These are phyloP conservation scores for Opisthocomus hoazin DNA, from an alignment of 2,113 vertebrate genomes.

Conservation along the genomic window DNA sequence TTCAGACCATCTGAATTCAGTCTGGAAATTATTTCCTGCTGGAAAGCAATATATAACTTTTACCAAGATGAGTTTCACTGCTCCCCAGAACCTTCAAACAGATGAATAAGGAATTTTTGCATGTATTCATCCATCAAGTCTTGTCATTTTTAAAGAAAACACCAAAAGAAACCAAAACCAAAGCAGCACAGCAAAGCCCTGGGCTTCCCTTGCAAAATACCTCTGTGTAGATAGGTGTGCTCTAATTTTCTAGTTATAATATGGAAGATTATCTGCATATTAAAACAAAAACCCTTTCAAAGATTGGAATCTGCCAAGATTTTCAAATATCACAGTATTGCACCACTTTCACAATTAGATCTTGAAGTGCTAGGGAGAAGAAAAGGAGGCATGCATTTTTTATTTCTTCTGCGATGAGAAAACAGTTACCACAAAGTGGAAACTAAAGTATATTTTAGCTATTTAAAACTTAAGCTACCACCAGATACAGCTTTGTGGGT, in stretches of 20 bases:
- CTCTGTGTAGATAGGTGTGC: background rate
- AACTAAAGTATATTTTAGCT: background rate
- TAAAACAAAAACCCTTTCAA: background rate
- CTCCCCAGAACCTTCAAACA: background rate
- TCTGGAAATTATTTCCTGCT: background rate
- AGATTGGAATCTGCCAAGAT: background rate
- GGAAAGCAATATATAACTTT: slow-evolving; percentile 16
- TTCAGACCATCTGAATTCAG: background rate
- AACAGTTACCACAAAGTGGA: background rate
- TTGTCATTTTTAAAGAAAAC: background rate
- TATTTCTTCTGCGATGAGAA: background rate
- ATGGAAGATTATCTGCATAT: background rate
- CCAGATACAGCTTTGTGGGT: background rate
- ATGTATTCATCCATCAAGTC: background rate
- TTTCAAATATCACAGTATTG: background rate
- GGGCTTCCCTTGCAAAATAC: background rate
- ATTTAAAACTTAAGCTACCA: background rate
- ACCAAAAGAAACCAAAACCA: background rate
- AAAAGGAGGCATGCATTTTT: background rate
- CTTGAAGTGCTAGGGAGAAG: background rate
- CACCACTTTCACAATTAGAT: background rate
- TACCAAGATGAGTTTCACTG: background rate
- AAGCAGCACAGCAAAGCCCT: slow-evolving; percentile 12
- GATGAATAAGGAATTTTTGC: background rate
- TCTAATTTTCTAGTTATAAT: background rate